Conservation (phyloP, 2,888 invertebrate species). For the Parelbella ahira region DNA sequence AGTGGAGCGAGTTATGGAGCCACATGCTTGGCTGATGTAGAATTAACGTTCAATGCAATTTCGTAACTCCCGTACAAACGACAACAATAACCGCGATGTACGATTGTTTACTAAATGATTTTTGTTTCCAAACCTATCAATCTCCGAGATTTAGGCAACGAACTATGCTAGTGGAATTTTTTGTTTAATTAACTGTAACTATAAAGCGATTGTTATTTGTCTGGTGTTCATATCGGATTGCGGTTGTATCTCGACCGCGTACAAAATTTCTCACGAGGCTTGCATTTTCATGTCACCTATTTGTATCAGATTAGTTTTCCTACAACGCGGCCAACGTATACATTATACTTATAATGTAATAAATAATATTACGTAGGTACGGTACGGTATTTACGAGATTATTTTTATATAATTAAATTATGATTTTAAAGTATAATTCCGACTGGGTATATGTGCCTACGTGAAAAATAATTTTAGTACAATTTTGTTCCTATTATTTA, state of each 20-base stretch:
- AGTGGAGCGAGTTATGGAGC: slow-evolving; percentile 15
- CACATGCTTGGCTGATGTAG: slow-evolving; percentile 16
- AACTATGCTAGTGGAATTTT: slow-evolving; percentile 2
- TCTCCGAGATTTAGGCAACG: not conserved
- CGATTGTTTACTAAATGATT: slow-evolving; percentile 3
- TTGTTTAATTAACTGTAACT: not conserved
- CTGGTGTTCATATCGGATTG: slow-evolving; percentile 13
- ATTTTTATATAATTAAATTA: no score
- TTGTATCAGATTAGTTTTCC: slow-evolving; percentile 5
- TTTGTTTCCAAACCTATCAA: slow-evolving; percentile 15
- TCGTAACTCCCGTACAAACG: slow-evolving; percentile 9
- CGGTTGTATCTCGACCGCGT: slow-evolving; percentile 15
- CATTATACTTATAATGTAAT: no score
- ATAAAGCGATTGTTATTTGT: slow-evolving; percentile 2
- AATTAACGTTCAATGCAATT: slow-evolving; percentile 16
- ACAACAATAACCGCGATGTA: slow-evolving; percentile 12
- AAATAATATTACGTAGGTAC: no score
- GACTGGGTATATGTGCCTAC: no score
- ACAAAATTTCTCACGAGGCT: slow-evolving; percentile 57
- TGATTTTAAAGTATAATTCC: no score
- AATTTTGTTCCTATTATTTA: no score
- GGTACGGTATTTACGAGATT: no score
- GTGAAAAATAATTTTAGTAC: no score
- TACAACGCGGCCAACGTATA: not conserved
- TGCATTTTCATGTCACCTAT: slow-evolving; percentile 41